These are phyloP conservation scores for Narcine bancroftii DNA, from an alignment of 2,113 vertebrate species.

Conservation along the genomic window DNA sequence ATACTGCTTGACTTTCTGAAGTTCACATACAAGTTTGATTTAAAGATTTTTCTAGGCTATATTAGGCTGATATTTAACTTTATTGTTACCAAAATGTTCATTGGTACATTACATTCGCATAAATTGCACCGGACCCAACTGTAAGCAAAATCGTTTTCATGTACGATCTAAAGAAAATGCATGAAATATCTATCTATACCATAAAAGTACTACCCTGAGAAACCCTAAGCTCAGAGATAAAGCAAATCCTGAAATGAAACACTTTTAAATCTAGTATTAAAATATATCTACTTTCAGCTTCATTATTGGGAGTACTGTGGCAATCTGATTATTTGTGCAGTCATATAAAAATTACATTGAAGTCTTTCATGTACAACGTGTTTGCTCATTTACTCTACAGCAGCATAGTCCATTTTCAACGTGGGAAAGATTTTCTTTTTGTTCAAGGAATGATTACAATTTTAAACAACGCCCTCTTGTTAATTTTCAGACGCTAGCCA, in stretches of 20 bases:
- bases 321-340: neutral
- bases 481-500: neutral
- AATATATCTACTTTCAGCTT: constrained; percentile 2
- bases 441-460: neutral
- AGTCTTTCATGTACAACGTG: neutral
- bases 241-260: constrained; percentile 18
- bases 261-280: constrained; percentile 15
- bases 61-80: too few relatives aligned
- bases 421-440: neutral
- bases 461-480: neutral
- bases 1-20: neutral
- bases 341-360: neutral
- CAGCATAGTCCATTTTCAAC: neutral
- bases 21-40: neutral
- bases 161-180: neutral
- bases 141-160: neutral
- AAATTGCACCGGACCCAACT: neutral
- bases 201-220: neutral
- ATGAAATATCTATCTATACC: neutral
- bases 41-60: neutral
- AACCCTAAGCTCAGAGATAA: constrained; percentile 20
- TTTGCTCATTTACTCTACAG: neutral
- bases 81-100: neutral
- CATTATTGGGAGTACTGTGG: constrained; percentile 13
- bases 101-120: neutral